These are phyloP conservation scores for Zaprionus gabonicus DNA, from an alignment of 1,140 invertebrate species.

Conservation along the genomic window DNA sequence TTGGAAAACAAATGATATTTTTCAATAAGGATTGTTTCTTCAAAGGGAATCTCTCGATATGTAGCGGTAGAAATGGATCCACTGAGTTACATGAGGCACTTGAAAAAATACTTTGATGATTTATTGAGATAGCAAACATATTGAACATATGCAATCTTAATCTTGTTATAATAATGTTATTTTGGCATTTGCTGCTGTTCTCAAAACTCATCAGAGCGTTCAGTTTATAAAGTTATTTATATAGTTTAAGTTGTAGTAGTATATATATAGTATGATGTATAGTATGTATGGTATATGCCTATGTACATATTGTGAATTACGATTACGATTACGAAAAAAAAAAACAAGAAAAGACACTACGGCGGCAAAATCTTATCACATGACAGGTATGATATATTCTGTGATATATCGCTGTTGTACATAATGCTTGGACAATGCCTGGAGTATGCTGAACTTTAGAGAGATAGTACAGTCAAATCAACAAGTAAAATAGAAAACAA, in stretches of 20 bases:
- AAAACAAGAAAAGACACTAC: slow-evolving; percentile 32
- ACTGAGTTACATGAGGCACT: neutral
- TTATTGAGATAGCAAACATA: slow-evolving; percentile 43
- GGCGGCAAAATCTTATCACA: slow-evolving; percentile 49
- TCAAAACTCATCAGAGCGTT: slow-evolving; percentile 19
- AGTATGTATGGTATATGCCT: slow-evolving; percentile 8
- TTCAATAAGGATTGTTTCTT: neutral
- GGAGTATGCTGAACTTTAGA: slow-evolving; percentile 36
- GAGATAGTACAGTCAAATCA: slow-evolving; percentile 5
- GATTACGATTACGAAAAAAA: slow-evolving; percentile 22
- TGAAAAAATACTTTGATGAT: slow-evolving; percentile 30
- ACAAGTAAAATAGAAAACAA: slow-evolving; percentile 4
- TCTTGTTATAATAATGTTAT: slow-evolving; percentile 24
- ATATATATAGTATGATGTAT: slow-evolving; percentile 23
- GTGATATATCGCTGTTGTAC: slow-evolving; percentile 35
- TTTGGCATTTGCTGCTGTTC: slow-evolving; percentile 42
- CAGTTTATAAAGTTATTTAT: slow-evolving; percentile 16
- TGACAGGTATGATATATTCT: slow-evolving; percentile 38
- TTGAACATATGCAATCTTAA: slow-evolving; percentile 9
- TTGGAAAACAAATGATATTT: neutral
- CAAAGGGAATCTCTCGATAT: neutral
- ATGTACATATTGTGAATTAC: slow-evolving; percentile 24
- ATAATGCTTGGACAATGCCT: slow-evolving; percentile 44
- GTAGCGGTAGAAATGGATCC: neutral
- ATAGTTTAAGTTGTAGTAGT: slow-evolving; percentile 12